Conservation (phyloP, 2,113 vertebrate genomes). For the Melanerpes formicivorus region DNA sequence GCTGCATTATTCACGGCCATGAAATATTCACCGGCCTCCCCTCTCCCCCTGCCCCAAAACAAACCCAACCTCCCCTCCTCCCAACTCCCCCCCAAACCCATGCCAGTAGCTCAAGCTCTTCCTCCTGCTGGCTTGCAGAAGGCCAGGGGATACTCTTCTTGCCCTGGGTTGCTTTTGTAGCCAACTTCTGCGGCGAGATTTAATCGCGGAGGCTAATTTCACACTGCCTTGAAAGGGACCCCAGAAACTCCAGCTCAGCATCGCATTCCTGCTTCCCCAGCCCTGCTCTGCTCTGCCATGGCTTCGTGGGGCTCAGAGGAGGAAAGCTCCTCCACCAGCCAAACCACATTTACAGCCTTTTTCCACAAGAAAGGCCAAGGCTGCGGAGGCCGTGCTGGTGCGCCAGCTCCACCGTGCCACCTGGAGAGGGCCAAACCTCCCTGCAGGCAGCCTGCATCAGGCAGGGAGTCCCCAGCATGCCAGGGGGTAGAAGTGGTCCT, state of each 20-base stretch:
- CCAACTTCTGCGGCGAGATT: background rate
- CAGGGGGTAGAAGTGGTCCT: background rate
- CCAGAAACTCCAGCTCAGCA: background rate
- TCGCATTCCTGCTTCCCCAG: background rate
- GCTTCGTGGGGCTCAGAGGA: background rate
- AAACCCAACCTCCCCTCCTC: background rate
- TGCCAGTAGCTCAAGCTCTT: background rate
- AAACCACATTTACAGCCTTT: background rate
- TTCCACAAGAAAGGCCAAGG: background rate
- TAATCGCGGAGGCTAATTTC: background rate
- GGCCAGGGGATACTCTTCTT: background rate
- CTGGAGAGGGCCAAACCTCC: background rate
- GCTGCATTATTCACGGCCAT: background rate
- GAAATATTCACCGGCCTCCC: background rate
- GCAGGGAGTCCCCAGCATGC: background rate
- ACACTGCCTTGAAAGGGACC: background rate
- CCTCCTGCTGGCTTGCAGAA: background rate
- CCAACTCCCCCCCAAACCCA: too few relatives aligned
- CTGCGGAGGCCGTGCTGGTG: background rate
- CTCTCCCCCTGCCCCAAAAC: background rate
- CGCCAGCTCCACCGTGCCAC: fast-evolving
- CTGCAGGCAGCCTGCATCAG: background rate
- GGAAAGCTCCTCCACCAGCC: background rate
- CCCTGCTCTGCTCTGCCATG: background rate
- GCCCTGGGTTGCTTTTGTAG: background rate